Conservation (phyloP, 2,888 invertebrate genomes). For the Hermaeophaga mercurialis region DNA sequence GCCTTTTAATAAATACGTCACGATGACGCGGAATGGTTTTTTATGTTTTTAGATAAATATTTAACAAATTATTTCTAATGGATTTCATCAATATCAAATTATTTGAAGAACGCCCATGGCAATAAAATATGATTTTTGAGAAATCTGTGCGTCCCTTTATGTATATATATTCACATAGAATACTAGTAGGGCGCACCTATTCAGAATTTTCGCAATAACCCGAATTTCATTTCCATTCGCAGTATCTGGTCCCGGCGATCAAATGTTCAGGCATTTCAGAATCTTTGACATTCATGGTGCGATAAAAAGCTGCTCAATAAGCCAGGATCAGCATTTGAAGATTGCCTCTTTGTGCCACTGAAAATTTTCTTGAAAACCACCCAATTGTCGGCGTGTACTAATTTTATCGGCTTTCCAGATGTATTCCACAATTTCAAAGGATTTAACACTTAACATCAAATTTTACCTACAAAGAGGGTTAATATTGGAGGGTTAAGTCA, state of each 20-base stretch:
- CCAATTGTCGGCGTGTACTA: conserved; percentile 26
- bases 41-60: no score
- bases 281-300: conserved; percentile 27
- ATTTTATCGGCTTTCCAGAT: conserved; percentile 26
- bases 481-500: neutral
- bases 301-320: conserved; percentile 29
- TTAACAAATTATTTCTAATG: no score
- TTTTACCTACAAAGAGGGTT: neutral
- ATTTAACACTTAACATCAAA: conserved; percentile 7
- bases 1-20: no score
- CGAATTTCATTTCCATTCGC: conserved; percentile 25
- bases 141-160: conserved; percentile 11
- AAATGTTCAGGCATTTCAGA: conserved; percentile 24
- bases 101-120: neutral
- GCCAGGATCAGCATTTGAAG: conserved; percentile 21
- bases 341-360: conserved; percentile 16
- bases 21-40: no score
- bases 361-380: conserved; percentile 26
- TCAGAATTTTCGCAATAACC: conserved; percentile 27
- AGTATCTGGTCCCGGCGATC: conserved; percentile 23
- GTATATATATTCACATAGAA: conserved; percentile 13
- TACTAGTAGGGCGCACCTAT: conserved; percentile 11
- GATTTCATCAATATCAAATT: no score
- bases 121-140: conserved; percentile 17
- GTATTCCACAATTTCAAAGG: conserved; percentile 24